Conservation (phyloP, 2,888 invertebrate species). For the Diarsia mendica region DNA sequence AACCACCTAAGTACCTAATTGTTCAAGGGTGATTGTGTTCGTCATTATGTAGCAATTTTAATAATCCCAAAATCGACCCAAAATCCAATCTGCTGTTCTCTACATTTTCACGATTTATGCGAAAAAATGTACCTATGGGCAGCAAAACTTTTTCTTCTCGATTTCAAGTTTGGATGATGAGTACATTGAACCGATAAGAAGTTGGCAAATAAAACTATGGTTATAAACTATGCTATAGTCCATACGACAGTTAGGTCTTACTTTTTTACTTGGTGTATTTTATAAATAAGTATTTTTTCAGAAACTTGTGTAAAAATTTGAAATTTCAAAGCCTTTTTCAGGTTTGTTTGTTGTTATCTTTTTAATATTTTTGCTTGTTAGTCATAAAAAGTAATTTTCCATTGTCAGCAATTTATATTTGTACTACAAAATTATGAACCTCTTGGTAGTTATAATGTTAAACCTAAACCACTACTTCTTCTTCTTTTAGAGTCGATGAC, state of each 20-base stretch:
- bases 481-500: too few species aligned
- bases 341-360: conserved; percentile 24
- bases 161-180: neutral
- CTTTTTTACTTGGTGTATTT: conserved; percentile 3
- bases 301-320: conserved; percentile 4
- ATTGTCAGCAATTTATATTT: neutral
- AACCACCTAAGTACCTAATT: too few species aligned
- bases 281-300: neutral
- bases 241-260: too few species aligned
- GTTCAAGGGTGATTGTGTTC: neutral
- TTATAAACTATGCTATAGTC: too few species aligned
- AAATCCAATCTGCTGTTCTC: neutral
- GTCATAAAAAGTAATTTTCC: conserved; percentile 4
- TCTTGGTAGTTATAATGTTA: neutral
- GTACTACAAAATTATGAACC: neutral
- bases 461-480: neutral
- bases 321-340: conserved; percentile 26
- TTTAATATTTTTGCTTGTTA: conserved; percentile 31
- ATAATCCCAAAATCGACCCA: neutral
- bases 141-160: neutral
- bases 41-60: neutral
- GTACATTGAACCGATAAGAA: neutral
- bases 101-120: neutral
- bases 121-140: neutral
- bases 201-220: too few species aligned